These are phyloP conservation scores for Patella depressa DNA, from an alignment of 2,888 invertebrate genomes.

Conservation along the genomic window DNA sequence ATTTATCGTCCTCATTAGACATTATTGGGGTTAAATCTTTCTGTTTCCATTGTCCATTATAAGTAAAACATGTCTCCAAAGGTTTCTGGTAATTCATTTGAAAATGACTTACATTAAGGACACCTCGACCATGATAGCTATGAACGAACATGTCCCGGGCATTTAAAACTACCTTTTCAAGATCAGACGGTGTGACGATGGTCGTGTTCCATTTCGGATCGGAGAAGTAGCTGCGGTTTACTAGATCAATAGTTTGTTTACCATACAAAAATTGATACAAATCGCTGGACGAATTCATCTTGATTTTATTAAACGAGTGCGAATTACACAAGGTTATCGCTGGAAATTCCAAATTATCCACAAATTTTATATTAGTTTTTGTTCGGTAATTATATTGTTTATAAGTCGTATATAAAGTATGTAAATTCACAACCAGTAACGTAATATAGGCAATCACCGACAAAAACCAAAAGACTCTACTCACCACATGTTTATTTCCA, in stretches of 20 bases:
- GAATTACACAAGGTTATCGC: not conserved
- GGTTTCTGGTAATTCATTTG: not conserved
- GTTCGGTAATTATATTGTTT: not conserved
- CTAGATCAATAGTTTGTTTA: not conserved
- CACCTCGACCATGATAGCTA: not conserved
- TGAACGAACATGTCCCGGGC: not conserved
- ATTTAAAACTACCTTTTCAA: not conserved
- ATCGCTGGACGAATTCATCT: not conserved
- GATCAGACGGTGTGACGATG: not conserved
- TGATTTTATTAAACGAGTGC: not conserved
- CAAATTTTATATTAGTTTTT: not conserved
- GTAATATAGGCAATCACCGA: not conserved
- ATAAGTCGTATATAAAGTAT: not conserved
- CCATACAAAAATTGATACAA: not conserved
- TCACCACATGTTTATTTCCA: not conserved
- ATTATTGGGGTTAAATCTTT: not conserved
- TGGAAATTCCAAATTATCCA: not conserved
- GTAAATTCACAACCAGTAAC: not conserved
- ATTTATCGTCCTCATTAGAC: not conserved
- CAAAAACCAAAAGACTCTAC: not conserved
- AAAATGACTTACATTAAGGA: not conserved
- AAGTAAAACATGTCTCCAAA: not conserved
- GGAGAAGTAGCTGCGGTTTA: not conserved
- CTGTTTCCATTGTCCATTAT: not conserved
- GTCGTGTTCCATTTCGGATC: not conserved